Evolutionary conservation across 2,797 vertebrate species (phyloP), one percentile per base, ranked within the genome.

Genomic region (Chelon labrosus): DNA sequence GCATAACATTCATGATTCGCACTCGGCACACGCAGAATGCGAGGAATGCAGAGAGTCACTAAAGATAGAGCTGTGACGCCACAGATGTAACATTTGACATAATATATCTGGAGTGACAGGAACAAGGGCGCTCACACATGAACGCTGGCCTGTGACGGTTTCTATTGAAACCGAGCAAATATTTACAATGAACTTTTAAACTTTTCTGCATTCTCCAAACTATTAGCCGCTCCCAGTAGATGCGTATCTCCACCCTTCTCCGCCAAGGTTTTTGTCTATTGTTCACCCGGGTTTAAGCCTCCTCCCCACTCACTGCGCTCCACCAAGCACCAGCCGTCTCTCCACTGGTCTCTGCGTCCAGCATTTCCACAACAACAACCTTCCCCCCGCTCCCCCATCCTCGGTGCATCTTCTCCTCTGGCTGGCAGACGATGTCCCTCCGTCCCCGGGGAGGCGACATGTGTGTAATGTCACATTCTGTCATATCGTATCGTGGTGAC

Each of bases 401-500:
- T 54, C 4, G 1, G 42, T 51, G 57, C 53, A 62, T 66, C 44
- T 62, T 55, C 39, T 77, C 51, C 68, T 72, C 77, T 74, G 73
- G 79, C 79, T 51, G 3, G 58, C 84, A 88, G 81, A 85, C 67
- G 59, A 81, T 71, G 70, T 67, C 72, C 63, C 61, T 73, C 77
- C 74, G 52, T 88, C 84, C 86, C 85, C 76, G 10, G 73, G 82
- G 88, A 90, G 86, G 70, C 4, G 52, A 87, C 86, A 91, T 91
- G 90, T 90, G 88, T 88, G 87, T 80, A 65, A 83, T 87, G 92
- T 92, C 91, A 91, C 83, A 80, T 85, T 83, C 79, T 64, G 83
- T 91, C 84, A 88, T 56, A 85, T 89, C 90, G 83, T 60, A 74
- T 83, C 20, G 2, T 35, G 58, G 71, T 85, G 85, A 90, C 90